Conservation (phyloP, 2,113 vertebrate species). For the Oncorhynchus mykiss region DNA sequence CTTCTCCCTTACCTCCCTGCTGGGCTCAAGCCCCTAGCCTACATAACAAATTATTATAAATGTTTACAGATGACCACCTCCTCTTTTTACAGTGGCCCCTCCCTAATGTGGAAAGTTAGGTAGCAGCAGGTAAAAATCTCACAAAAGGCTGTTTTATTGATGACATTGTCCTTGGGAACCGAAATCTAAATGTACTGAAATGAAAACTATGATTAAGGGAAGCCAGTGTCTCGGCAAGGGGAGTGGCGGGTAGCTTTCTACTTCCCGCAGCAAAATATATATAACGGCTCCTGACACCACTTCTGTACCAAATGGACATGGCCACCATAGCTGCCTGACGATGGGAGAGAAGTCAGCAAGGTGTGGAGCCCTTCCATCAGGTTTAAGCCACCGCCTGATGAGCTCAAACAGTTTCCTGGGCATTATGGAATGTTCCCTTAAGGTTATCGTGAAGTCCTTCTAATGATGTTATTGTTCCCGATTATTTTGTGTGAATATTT, state of each 20-base stretch:
- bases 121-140: constrained; percentile 85
- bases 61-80: constrained; percentile 88
- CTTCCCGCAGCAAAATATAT: constrained; percentile 84
- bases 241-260: constrained; percentile 78
- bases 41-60: constrained; percentile 95
- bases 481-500: too few relatives aligned
- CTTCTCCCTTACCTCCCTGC: constrained; percentile 78
- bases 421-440: not conserved
- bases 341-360: constrained; percentile 37
- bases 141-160: constrained; percentile 83
- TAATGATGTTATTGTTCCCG: too few relatives aligned
- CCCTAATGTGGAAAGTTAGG: constrained; percentile 85
- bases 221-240: constrained; percentile 82
- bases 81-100: constrained; percentile 55
- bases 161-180: constrained; percentile 94
- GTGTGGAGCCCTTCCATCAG: not conserved
- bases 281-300: constrained; percentile 86
- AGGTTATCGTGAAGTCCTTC: not conserved
- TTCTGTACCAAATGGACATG: constrained; percentile 81
- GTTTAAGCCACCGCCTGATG: not conserved
- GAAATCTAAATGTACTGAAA: constrained; percentile 97
- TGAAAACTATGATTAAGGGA: constrained; percentile 98
- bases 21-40: constrained; percentile 61
- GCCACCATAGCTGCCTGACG: constrained; percentile 70
- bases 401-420: too few relatives aligned